phyloP scores from a whole-genome alignment of 1,140 invertebrate species.

The Trichonephila clavata region DNA sequence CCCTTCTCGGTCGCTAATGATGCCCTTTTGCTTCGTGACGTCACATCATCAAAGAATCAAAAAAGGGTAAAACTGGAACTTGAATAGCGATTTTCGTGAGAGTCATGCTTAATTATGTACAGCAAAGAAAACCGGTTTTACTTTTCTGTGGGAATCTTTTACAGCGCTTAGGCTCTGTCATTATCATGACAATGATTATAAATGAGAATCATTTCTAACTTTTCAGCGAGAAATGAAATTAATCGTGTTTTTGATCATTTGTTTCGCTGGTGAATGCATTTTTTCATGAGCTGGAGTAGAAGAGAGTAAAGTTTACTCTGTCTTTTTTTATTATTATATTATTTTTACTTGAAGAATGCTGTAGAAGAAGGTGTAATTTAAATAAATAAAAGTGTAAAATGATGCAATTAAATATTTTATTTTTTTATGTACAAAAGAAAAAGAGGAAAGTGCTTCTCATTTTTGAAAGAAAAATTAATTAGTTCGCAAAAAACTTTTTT shows the following conservation, averaged over 20 bases:
- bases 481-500: too few relatives aligned
- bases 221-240: slow-evolving; percentile 50
- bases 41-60: slow-evolving; percentile 71
- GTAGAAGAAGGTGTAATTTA: too few relatives aligned
- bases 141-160: slow-evolving; percentile 41
- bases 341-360: too few relatives aligned
- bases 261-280: not conserved
- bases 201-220: slow-evolving; percentile 60
- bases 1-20: slow-evolving; percentile 67
- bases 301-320: too few relatives aligned
- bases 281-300: not conserved
- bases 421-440: too few relatives aligned
- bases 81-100: slow-evolving; percentile 70
- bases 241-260: slow-evolving; percentile 58
- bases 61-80: slow-evolving; percentile 54
- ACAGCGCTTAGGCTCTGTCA: slow-evolving; percentile 62
- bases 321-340: too few relatives aligned
- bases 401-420: too few relatives aligned
- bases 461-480: too few relatives aligned
- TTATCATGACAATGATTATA: slow-evolving; percentile 70
- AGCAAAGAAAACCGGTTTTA: slow-evolving; percentile 62
- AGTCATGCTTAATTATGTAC: slow-evolving; percentile 70
- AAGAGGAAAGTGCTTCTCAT: too few relatives aligned
- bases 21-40: slow-evolving; percentile 68
- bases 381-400: too few relatives aligned